Evolutionary conservation across 2,797 vertebrate species (phyloP).

Genomic region (Lophius americanus): DNA sequence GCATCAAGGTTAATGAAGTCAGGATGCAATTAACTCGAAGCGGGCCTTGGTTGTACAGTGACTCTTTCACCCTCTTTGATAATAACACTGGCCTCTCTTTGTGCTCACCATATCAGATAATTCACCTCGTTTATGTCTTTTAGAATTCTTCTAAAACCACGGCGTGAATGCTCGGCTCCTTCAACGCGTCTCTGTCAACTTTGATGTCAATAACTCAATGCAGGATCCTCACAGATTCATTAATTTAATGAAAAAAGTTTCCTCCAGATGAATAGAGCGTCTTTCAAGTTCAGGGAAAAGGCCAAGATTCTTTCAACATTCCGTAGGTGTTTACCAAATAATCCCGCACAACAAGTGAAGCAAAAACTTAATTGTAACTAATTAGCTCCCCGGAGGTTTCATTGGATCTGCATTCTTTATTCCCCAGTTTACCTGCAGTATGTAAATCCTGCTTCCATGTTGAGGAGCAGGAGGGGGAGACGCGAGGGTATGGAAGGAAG

Average conservation of each 20-base stretch:
- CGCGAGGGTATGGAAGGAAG: slow-evolving; percentile 52
- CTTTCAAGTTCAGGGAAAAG: slow-evolving; percentile 77
- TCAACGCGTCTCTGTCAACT: slow-evolving; percentile 46
- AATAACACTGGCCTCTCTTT: slow-evolving; percentile 39
- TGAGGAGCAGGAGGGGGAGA: slow-evolving; percentile 44
- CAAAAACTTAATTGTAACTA: slow-evolving; percentile 88
- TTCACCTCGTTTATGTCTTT: slow-evolving; percentile 40
- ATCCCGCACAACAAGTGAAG: slow-evolving; percentile 87
- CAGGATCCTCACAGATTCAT: slow-evolving; percentile 66
- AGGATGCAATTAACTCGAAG: slow-evolving; percentile 64
- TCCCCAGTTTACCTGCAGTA: slow-evolving; percentile 86
- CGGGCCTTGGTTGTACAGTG: slow-evolving; percentile 48
- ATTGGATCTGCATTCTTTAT: slow-evolving; percentile 86
- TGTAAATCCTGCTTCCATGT: slow-evolving; percentile 81
- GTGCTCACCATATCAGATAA: slow-evolving; percentile 25
- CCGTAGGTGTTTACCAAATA: slow-evolving; percentile 86
- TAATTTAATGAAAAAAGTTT: slow-evolving; percentile 60
- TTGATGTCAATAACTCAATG: slow-evolving; percentile 68
- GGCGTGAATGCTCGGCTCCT: slow-evolving; percentile 29
- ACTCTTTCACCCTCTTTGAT: slow-evolving; percentile 52
- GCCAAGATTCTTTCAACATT: slow-evolving; percentile 82
- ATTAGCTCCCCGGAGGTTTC: slow-evolving; percentile 87
- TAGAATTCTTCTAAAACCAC: slow-evolving; percentile 30
- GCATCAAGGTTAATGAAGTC: slow-evolving; percentile 74
- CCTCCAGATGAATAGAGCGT: slow-evolving; percentile 62